Evolutionary conservation across 2,888 invertebrate species (phyloP), one percentile per base, ranked within the genome.

Genomic region (Nemapogon koenigi): DNA sequence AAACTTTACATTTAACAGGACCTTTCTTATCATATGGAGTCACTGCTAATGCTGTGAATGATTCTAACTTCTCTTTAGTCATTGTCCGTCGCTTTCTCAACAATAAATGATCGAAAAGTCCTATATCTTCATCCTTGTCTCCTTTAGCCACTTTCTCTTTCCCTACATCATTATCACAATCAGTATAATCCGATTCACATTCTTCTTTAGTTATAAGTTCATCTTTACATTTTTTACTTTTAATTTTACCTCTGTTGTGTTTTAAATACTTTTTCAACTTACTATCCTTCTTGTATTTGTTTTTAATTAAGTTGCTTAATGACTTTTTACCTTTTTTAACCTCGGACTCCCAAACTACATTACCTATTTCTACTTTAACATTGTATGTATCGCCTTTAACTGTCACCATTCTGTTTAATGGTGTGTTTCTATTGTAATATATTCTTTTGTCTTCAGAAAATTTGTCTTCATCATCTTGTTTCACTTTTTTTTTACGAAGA

Each of bases 1-100:
- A 41, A 3, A 39, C 4, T 22, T 13, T 17, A 37, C 41, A 41
- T 18, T 31, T 26, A 13, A 41, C 39, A 11, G 37, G 32, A 3
- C 36, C 39, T 27, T 33, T 31, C 11, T 18, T 27, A 8, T 19
- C 28, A 10, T 18, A 37, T 10, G 39, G 37, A 16, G 13, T 16
- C 4, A 36, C 39, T 1, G 39, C 39, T 13, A 41, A 28, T 3
- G 35, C 30, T 22, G 28, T 29, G 22, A 28, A 29, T 4, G 11
- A 14, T 10, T 27, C 27, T 13, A 37, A 17, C 17, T 37, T 37
- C 18, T 37, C 37, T 16, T 37, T 26, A 6, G 37, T 26, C 37
- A 37, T 37, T 7, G 37, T 26, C 14, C 27, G 27, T 3, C 37
- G 26, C 11, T 37, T 37, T 16, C 25, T 28, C 2, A 37, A 8